Percentiles rank a stretch among this genome's conserved stretches.
phyloP scores from a whole-genome alignment of 2,888 invertebrate species.

The Sesamia inferens region DNA sequence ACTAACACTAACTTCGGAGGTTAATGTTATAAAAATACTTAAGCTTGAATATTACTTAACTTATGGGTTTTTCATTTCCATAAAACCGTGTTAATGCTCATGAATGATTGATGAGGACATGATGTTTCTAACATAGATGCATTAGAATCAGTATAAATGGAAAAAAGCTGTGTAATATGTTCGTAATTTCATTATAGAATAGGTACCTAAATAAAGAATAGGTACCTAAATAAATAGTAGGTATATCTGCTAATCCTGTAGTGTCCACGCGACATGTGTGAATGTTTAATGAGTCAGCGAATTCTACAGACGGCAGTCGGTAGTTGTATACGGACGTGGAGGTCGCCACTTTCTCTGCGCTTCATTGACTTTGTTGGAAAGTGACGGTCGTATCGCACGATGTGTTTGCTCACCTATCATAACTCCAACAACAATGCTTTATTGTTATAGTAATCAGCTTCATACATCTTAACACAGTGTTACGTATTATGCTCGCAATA shows the following conservation, averaged over 20 bases:
- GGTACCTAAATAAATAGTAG: background rate
- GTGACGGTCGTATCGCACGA: slow-evolving; percentile 84
- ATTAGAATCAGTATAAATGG: background rate
- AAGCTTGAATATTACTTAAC: background rate
- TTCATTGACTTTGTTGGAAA: slow-evolving; percentile 89
- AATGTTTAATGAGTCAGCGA: slow-evolving; percentile 82
- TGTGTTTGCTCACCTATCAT: slow-evolving; percentile 70
- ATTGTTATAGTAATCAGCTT: slow-evolving; percentile 63
- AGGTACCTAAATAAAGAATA: background rate
- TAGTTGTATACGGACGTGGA: slow-evolving; percentile 83
- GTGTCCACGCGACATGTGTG: slow-evolving; percentile 15
- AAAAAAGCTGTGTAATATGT: slow-evolving; percentile 6
- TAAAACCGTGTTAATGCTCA: background rate
- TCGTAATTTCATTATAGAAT: slow-evolving; percentile 19
- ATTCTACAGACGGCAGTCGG: slow-evolving; percentile 79
- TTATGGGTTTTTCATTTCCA: slow-evolving; percentile 1
- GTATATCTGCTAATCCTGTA: slow-evolving; percentile 10
- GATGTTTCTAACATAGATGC: background rate
- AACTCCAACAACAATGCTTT: slow-evolving; percentile 65
- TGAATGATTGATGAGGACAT: background rate
- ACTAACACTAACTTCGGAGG: background rate
- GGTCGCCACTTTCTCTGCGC: slow-evolving; percentile 88
- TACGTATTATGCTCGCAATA: slow-evolving; percentile 38
- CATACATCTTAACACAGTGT: slow-evolving; percentile 49
- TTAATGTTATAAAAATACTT: background rate